These are phyloP conservation scores for Ciconia boyciana DNA, from an alignment of 2,113 vertebrate genomes.

Conservation along the genomic window DNA sequence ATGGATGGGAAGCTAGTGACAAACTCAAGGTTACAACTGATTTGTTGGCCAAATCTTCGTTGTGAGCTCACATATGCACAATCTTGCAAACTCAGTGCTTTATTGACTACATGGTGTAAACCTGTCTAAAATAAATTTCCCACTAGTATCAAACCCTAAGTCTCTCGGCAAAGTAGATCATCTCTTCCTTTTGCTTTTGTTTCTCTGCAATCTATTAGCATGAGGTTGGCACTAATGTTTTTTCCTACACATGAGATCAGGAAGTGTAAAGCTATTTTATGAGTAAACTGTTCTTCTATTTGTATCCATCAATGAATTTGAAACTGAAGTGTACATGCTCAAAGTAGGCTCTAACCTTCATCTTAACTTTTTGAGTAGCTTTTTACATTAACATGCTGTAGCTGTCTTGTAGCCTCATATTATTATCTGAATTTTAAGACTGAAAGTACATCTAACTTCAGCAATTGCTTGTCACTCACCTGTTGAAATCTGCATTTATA, in stretches of 20 bases:
- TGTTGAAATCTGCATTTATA: conserved; percentile 62
- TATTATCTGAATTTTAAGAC: conserved; percentile 21
- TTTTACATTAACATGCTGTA: conserved; percentile 22
- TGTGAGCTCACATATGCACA: not conserved
- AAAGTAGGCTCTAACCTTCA: conserved; percentile 11
- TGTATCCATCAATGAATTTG: not conserved
- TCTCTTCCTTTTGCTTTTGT: not conserved
- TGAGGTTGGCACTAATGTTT: not conserved
- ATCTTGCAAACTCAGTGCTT: not conserved
- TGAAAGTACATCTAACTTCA: not conserved
- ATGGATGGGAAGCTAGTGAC: not conserved
- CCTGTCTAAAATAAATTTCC: not conserved
- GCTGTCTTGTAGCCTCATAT: not conserved
- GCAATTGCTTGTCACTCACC: conserved; percentile 15
- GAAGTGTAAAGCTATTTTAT: not conserved
- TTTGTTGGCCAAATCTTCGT: not conserved
- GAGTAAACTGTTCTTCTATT: not conserved
- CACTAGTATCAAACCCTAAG: not conserved
- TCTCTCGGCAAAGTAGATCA: not conserved
- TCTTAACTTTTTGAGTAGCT: conserved; percentile 19
- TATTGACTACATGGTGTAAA: not conserved
- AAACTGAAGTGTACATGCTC: not conserved
- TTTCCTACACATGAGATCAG: not conserved
- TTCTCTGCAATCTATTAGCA: not conserved
- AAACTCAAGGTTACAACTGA: not conserved